Base-by-base conservation (phyloP, 2,113 vertebrate species). In the Stegastes partitus region DNA sequence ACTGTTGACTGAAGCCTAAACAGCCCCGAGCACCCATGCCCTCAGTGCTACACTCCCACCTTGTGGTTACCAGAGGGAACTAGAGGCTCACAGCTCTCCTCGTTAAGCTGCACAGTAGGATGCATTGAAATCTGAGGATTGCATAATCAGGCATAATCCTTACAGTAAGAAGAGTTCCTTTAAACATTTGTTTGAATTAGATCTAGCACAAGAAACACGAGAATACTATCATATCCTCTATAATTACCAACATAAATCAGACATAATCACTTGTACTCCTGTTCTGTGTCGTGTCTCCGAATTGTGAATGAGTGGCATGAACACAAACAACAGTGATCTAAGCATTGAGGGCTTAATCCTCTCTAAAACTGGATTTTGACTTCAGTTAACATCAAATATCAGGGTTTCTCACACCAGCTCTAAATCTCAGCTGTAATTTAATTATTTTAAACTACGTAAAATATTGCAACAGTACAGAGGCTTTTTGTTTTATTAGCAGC, bases 21-120 rank as follows among this genome's bases (percentile, higher is more conserved):
- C 26, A 2, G 22, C 7, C 16, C 22, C 2, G 37, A 1, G 0
- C 0, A 59, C 2, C 2, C 0, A 49, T 3, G 67, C 64, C 39
- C 45, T 71, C 37, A 54, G 69, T 77, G 72, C 77, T 55, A 87
- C 61, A 91, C 77, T 76, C 16, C 88, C 92, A 83, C 77, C 91
- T 50, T 81, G 87, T 88, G 93, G 91, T 54, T 14, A 85, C 2
- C 1, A 34, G 14, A 28, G 63, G 83, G 37, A 50, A 74, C 31
- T 62, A 31, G 3, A 23, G 2, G 8, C 11, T 51, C 5, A 47
- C n/a, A 53, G 18, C 10, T 70, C 37, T 42, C 1, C 9, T 9
- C 2, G 22, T 56, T 37, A 25, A 50, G 19, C 39, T 61, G 2
- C 14, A 14, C 42, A 26, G 12, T 31, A 25, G 14, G 31, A 63